Conservation (phyloP, 2,888 invertebrate species). For the Ernsta delagoae region DNA sequence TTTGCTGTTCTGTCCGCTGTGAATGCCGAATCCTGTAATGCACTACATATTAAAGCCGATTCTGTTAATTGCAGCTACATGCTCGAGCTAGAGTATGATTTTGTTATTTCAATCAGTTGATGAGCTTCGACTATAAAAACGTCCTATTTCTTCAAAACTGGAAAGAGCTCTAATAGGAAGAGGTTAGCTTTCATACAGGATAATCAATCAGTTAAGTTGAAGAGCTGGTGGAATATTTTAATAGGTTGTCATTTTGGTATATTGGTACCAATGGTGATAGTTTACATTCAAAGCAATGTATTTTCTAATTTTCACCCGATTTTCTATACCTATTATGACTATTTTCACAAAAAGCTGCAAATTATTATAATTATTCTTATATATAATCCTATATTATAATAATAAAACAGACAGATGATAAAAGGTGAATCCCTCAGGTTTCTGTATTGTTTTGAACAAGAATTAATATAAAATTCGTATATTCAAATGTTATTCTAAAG, state of each 20-base stretch:
- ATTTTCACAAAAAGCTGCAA: too few relatives aligned
- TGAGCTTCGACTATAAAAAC: slow-evolving; percentile 22
- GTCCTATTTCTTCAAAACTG: slow-evolving; percentile 16
- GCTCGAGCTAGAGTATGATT: slow-evolving; percentile 59
- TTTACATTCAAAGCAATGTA: background rate
- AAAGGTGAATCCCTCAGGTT: too few relatives aligned
- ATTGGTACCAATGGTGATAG: too few relatives aligned
- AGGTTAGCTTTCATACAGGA: slow-evolving; percentile 22
- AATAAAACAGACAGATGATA: too few relatives aligned
- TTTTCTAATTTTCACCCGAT: too few relatives aligned
- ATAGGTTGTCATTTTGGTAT: background rate
- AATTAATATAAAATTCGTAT: too few relatives aligned
- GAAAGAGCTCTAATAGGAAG: slow-evolving; percentile 18
- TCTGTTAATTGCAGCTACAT: slow-evolving; percentile 79
- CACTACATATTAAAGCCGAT: slow-evolving; percentile 81
- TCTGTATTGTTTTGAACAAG: too few relatives aligned
- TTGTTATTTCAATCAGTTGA: slow-evolving; percentile 35
- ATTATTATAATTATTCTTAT: too few relatives aligned
- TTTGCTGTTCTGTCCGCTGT: slow-evolving; percentile 87
- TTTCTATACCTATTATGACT: too few relatives aligned
- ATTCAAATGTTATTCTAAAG: too few relatives aligned
- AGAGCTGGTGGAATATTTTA: slow-evolving; percentile 1
- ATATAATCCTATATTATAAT: too few relatives aligned
- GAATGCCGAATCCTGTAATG: slow-evolving; percentile 90
- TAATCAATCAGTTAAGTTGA: slow-evolving; percentile 3